phyloP scores from a whole-genome alignment of 2,888 invertebrate species.

The Polydrusus tereticollis region DNA sequence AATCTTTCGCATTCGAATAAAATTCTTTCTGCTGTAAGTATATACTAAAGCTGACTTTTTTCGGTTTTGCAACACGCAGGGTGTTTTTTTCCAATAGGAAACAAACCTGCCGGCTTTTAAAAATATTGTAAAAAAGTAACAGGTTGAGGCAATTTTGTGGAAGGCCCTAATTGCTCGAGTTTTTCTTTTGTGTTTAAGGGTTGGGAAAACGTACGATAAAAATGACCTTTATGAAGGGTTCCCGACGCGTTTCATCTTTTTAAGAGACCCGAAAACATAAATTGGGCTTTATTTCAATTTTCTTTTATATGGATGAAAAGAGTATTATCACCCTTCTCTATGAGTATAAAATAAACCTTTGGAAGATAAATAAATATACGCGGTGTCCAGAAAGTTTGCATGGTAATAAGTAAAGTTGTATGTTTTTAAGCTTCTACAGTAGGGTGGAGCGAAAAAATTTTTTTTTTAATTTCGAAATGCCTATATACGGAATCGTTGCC shows the following conservation, averaged over 20 bases:
- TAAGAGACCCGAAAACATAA: constrained; percentile 6
- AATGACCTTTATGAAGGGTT: constrained; percentile 24
- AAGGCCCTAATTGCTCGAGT: constrained; percentile 23
- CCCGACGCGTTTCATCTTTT: background rate
- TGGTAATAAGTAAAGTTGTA: too few relatives aligned
- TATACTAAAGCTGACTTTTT: too few relatives aligned
- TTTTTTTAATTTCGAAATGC: too few relatives aligned
- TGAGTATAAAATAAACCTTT: background rate
- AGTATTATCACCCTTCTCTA: background rate
- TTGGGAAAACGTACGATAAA: constrained; percentile 22
- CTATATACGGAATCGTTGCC: too few relatives aligned
- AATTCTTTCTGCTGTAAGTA: too few relatives aligned
- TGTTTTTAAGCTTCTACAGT: too few relatives aligned
- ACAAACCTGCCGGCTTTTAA: background rate
- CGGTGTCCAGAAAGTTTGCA: too few relatives aligned
- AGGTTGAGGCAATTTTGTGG: constrained; percentile 16
- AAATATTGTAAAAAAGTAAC: constrained; percentile 4
- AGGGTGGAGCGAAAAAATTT: too few relatives aligned
- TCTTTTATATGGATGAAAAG: background rate
- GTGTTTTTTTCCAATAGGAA: too few relatives aligned
- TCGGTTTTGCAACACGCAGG: too few relatives aligned
- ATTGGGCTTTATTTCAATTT: constrained; percentile 21
- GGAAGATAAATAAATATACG: too few relatives aligned
- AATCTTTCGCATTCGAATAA: too few relatives aligned
- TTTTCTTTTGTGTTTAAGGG: constrained; percentile 28